phyloP scores from a whole-genome alignment of 2,888 invertebrate genomes.

The Ceratothoa steindachneri region DNA sequence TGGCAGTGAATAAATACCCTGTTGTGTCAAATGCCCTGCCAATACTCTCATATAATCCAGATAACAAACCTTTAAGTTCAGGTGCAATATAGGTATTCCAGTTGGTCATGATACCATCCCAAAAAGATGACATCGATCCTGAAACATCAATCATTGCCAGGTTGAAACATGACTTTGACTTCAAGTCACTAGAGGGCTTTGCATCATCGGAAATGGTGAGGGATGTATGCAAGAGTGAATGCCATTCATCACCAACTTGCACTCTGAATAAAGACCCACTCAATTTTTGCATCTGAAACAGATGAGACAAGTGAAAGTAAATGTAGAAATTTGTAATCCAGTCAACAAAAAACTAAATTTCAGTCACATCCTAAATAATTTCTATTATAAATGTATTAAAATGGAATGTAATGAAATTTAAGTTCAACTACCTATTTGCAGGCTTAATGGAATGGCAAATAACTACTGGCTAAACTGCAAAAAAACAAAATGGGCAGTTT shows the following conservation, averaged over 20 bases:
- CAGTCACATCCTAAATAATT: no score
- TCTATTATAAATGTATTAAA: no score
- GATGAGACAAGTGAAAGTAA: no score
- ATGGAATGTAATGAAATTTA: no score
- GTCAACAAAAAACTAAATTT: no score
- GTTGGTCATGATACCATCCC: background rate
- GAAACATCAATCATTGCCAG: slow-evolving; percentile 29
- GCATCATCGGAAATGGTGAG: background rate
- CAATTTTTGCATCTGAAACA: background rate
- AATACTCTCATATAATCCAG: background rate
- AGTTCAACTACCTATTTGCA: no score
- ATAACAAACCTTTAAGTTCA: slow-evolving; percentile 8
- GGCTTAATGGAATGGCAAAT: no score
- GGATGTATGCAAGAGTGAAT: background rate
- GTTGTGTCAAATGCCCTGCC: no score
- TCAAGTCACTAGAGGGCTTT: background rate
- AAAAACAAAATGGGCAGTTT: no score
- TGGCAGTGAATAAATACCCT: no score
- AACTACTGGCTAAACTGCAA: no score
- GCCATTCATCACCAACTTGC: background rate
- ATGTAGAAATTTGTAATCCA: no score
- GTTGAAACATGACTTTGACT: slow-evolving; percentile 2
- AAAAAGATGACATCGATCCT: slow-evolving; percentile 20
- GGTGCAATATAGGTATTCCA: slow-evolving; percentile 30
- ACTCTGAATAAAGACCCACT: background rate